Evolutionary conservation across 2,888 invertebrate species (phyloP).

Genomic region (Calameuta filiformis): DNA sequence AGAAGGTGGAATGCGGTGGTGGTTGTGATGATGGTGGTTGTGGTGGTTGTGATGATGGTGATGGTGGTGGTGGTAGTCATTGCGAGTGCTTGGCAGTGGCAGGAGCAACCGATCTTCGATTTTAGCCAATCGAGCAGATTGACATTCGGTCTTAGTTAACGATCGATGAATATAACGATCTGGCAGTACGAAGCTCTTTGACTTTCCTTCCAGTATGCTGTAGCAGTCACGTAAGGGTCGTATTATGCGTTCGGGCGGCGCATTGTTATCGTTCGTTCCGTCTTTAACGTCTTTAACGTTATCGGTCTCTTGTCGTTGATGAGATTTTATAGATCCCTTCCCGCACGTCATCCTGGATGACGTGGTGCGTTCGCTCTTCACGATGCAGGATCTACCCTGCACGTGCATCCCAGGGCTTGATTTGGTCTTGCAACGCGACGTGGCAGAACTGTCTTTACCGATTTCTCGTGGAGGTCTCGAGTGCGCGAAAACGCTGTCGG

Average conservation of each 20-base stretch:
- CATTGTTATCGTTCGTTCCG: neutral
- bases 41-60: conserved; percentile 29
- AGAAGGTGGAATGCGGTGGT: conserved; percentile 44
- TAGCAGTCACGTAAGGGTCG: conserved; percentile 35
- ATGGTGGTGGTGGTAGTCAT: conserved; percentile 29
- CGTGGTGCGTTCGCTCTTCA: conserved; percentile 12
- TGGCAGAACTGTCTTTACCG: neutral
- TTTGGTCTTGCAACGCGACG: neutral
- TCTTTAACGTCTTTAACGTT: neutral
- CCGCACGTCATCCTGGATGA: neutral
- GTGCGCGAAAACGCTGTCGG: conserved; percentile 5
- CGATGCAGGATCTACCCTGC: neutral
- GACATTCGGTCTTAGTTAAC: neutral
- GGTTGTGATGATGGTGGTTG: conserved; percentile 20
- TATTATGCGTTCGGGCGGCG: conserved; percentile 36
- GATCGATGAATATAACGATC: conserved; percentile 34
- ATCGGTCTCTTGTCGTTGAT: neutral
- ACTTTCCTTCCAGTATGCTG: conserved; percentile 52
- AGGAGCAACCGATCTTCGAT: conserved; percentile 33
- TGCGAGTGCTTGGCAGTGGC: conserved; percentile 35
- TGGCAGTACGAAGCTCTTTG: conserved; percentile 55
- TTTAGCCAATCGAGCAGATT: neutral
- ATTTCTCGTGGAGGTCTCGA: neutral
- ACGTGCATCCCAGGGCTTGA: conserved; percentile 3
- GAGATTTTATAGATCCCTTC: neutral